Evolutionary conservation across 2,888 invertebrate genomes (phyloP).

Genomic region (Leptinotarsa peninsularis): DNA sequence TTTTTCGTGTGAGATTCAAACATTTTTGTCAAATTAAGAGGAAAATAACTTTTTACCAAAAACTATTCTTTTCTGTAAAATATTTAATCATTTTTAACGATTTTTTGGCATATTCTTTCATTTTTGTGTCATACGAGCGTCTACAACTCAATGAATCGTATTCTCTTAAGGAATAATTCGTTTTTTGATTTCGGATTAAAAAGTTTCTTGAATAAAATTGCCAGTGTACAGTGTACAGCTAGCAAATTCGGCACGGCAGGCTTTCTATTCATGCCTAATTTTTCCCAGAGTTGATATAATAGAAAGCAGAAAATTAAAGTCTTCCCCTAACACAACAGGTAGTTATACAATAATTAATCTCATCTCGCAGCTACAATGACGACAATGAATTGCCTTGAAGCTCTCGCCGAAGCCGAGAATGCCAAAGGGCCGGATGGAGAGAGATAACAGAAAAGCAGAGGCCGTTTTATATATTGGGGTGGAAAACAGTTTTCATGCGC

Average conservation of each 20-base stretch:
- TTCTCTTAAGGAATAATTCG: no score
- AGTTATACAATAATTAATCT: conserved; percentile 47
- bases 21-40: no score
- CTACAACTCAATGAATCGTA: no score
- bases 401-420: conserved; percentile 2
- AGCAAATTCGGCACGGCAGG: conserved; percentile 27
- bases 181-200: no score
- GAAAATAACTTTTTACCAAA: no score
- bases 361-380: conserved; percentile 39
- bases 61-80: no score
- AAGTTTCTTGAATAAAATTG: no score
- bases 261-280: conserved; percentile 34
- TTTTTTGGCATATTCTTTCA: no score
- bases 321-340: conserved; percentile 43
- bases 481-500: neutral
- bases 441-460: conserved; percentile 9
- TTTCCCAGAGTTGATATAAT: conserved; percentile 41
- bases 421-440: conserved; percentile 10
- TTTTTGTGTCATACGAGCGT: no score
- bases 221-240: neutral
- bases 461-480: neutral
- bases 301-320: conserved; percentile 42
- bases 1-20: no score
- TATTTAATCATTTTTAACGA: no score
- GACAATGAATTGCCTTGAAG: conserved; percentile 35